These are phyloP conservation scores for Trinorchestia longiramus DNA, from an alignment of 1,140 invertebrate species.

Conservation along the genomic window DNA sequence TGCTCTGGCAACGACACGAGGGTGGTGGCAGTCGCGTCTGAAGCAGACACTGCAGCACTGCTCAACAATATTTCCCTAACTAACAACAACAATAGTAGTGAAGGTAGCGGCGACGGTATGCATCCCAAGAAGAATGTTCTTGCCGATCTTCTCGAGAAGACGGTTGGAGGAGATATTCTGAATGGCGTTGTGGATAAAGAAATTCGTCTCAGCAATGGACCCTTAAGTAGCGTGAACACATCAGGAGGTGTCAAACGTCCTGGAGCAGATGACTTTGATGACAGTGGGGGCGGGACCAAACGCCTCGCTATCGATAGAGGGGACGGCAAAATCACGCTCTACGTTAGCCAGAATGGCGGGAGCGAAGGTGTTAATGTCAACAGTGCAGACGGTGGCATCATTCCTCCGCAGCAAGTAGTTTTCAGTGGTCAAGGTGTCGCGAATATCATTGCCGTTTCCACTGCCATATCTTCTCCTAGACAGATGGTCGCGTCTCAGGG, in stretches of 20 bases:
- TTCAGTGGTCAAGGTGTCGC: conserved; percentile 11
- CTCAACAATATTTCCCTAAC: conserved; percentile 31
- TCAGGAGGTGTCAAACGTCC: conserved; percentile 68
- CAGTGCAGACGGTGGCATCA: not conserved
- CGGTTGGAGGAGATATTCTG: conserved; percentile 70
- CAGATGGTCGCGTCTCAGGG: conserved; percentile 5
- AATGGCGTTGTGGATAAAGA: conserved; percentile 73
- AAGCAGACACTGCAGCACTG: conserved; percentile 19
- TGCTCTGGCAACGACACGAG: conserved; percentile 18
- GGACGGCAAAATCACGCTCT: conserved; percentile 64
- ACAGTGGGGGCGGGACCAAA: conserved; percentile 34
- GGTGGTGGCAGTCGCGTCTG: not conserved
- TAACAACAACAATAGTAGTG: conserved; percentile 43
- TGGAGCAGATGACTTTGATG: conserved; percentile 59
- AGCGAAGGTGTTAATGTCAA: conserved; percentile 50
- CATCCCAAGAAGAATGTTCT: conserved; percentile 74
- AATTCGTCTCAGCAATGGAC: conserved; percentile 70
- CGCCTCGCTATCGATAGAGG: conserved; percentile 20
- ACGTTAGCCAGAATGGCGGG: conserved; percentile 66
- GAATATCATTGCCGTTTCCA: conserved; percentile 12
- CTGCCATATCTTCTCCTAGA: conserved; percentile 3
- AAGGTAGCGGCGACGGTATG: conserved; percentile 20
- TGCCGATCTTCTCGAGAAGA: conserved; percentile 78
- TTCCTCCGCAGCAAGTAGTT: not conserved
- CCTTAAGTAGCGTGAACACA: conserved; percentile 60